Percentiles rank a stretch among this genome's conserved stretches.
phyloP scores from a whole-genome alignment of 2,888 invertebrate species.

The Tholera decimalis region DNA sequence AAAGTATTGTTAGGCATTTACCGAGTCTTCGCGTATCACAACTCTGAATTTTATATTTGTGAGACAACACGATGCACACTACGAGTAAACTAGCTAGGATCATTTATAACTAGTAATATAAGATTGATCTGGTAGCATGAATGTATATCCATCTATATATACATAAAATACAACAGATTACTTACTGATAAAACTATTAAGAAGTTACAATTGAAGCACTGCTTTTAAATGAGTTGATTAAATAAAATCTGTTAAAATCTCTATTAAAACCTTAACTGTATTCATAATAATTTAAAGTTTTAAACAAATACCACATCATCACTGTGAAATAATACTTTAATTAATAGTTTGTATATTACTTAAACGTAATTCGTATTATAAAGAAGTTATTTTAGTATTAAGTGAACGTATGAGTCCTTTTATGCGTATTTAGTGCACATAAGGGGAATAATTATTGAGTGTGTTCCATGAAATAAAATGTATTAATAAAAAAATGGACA shows the following conservation, averaged over 20 bases:
- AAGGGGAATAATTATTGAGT: slow-evolving; percentile 32
- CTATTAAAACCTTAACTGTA: slow-evolving; percentile 48
- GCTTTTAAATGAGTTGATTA: neutral
- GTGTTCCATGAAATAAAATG: slow-evolving; percentile 28
- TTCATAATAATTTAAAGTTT: slow-evolving; percentile 49
- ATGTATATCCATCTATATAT: neutral
- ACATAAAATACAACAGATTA: slow-evolving; percentile 16
- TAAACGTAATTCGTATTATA: slow-evolving; percentile 42
- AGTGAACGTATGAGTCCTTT: slow-evolving; percentile 27
- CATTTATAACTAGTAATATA: slow-evolving; percentile 3
- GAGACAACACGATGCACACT: too few relatives aligned
- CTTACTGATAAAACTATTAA: slow-evolving; percentile 13
- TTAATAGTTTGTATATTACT: slow-evolving; percentile 53
- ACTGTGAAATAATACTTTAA: slow-evolving; percentile 78
- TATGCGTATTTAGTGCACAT: neutral
- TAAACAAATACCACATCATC: slow-evolving; percentile 79
- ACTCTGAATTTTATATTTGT: slow-evolving; percentile 2
- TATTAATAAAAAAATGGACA: slow-evolving; percentile 44
- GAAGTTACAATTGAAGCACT: slow-evolving; percentile 2
- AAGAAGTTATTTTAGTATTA: slow-evolving; percentile 38
- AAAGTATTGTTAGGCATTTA: slow-evolving; percentile 51
- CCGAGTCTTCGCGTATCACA: slow-evolving; percentile 9
- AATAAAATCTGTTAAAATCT: slow-evolving; percentile 19
- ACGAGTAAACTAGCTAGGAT: slow-evolving; percentile 19
- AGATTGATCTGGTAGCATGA: neutral